Evolutionary conservation across 2,797 vertebrate genomes (phyloP), one percentile per base, ranked within the genome.

Genomic region (Macrochelys suwanniensis): DNA sequence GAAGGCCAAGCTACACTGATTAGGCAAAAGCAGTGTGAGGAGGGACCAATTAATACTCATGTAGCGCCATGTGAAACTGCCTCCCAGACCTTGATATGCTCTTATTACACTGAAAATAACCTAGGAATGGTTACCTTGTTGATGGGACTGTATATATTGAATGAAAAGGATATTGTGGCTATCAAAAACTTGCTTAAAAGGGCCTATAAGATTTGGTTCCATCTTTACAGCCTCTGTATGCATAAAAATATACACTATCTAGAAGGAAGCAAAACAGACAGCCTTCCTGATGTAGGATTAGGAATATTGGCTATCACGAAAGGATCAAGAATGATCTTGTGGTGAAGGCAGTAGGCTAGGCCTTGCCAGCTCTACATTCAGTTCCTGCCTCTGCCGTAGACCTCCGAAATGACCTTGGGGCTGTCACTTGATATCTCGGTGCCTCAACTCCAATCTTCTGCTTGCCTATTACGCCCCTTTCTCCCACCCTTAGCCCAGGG

Each of bases 11-110:
- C n/a, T 71, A 26, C 95, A 85, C 89, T 91, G 94, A 91, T 84
- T 89, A 42, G 42, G 97, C 92, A 94, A 95, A 57, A 95, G 84
- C 54, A 28, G 31, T 50, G 31, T 87, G 95, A 96, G 93, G 95
- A 96, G 89, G 81, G 87, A 92, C 84, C 84, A 94, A 90, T 95
- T 96, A 94, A 89, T 95, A 1, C 53, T 85, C 61, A 51, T 26
- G 42, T 51, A 28, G 23, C 65, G 82, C 80, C 65, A 2, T 65
- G 25, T 81, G 21, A 74, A 28, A 74, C 88, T 84, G 31, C 92
- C 61, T 89, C 59, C 68, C 71, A 68, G 37, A 54, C 11, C 51
- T 85, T 42, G 2, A 42, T 77, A 28, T 15, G 10, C 31, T 89
- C 54, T 74, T 56, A 61, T 42, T 78, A 50, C 33, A 25, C n/a